Base-by-base conservation (phyloP, 2,113 vertebrate genomes). In the Marcusenius ussheri region DNA sequence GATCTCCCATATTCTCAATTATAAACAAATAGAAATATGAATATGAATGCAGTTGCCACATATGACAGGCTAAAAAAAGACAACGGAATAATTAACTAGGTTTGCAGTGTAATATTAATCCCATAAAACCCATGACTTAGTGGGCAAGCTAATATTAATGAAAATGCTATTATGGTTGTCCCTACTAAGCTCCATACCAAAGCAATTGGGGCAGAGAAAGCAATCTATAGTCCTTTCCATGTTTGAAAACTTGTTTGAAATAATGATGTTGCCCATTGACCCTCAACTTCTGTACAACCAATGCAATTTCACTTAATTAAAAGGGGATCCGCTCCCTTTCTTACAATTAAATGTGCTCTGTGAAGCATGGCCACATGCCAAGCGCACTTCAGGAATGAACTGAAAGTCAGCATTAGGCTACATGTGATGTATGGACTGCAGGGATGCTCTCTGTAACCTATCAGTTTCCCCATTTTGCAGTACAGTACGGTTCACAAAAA, bases 241-340 rank as follows among this genome's bases (percentile, higher is more conserved):
- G 83, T 53, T 27, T 50, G 50, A 87, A 87, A 53, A 53, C 85
- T 53, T 87, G 85, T 53, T 87, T 51, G 27, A 53, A 87, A 87
- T 87, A 87, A 87, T 53, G 85, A 87, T 39, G 47, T 58, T 88
- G 87, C 56, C 27, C 87, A 58, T 45, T 88, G 56, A 88, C 56
- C 87, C 87, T 66, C 53, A 58, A 45, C 51, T 45, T 45, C 53
- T 66, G 56, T 46, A 88, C 35, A 42, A n/a, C 87, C 53, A 66
- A 58, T 88, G 56, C n/a, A 62, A 88, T 88, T 42, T 39, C 87
- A 88, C 35, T 88, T 88, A 66, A 66, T 88, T 88, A 87, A 87
- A 56, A n/a, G 39, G 87, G 56, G 51, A 31, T 88, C 56, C 35
- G 17, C 87, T 62, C 53, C 53, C 53, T 62, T 58, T 66, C 87